phyloP scores from a whole-genome alignment of 2,888 invertebrate species.

The Drosophila imparisetae region DNA sequence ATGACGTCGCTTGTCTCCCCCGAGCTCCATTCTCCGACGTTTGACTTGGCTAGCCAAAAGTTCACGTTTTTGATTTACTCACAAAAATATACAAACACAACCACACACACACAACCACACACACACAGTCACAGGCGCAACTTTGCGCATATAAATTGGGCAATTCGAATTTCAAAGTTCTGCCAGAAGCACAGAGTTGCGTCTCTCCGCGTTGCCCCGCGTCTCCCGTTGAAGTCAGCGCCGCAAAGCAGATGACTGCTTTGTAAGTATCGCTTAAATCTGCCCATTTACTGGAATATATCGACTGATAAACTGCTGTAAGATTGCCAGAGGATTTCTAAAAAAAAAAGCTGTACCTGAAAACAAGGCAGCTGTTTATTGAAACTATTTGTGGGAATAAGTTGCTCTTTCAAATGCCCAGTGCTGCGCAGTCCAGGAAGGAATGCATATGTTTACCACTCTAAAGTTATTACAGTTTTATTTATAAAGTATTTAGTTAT shows the following conservation, averaged over 20 bases:
- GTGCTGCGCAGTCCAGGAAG: background rate
- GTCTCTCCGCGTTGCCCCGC: background rate
- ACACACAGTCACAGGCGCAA: conserved; percentile 37
- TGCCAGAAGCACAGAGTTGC: conserved; percentile 34
- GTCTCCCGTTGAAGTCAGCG: background rate
- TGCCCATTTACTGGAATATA: conserved; percentile 38
- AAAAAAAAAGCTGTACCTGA: background rate
- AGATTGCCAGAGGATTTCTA: conserved; percentile 3
- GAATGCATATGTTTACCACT: background rate
- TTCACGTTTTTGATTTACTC: conserved; percentile 74
- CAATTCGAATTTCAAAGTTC: conserved; percentile 50
- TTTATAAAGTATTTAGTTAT: background rate
- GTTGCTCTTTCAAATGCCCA: background rate
- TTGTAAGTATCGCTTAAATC: conserved; percentile 41
- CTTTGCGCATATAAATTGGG: conserved; percentile 74
- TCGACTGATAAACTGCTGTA: conserved; percentile 14
- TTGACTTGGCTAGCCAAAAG: conserved; percentile 64
- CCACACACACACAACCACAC: conserved; percentile 14
- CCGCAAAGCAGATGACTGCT: conserved; percentile 6
- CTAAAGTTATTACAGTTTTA: background rate
- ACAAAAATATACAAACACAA: conserved; percentile 26
- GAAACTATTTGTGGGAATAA: background rate
- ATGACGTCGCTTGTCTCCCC: conserved; percentile 49
- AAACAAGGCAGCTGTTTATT: background rate
- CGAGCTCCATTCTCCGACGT: conserved; percentile 22